Evolutionary conservation across 1,140 invertebrate genomes (phyloP).

Genomic region (Limonius californicus): DNA sequence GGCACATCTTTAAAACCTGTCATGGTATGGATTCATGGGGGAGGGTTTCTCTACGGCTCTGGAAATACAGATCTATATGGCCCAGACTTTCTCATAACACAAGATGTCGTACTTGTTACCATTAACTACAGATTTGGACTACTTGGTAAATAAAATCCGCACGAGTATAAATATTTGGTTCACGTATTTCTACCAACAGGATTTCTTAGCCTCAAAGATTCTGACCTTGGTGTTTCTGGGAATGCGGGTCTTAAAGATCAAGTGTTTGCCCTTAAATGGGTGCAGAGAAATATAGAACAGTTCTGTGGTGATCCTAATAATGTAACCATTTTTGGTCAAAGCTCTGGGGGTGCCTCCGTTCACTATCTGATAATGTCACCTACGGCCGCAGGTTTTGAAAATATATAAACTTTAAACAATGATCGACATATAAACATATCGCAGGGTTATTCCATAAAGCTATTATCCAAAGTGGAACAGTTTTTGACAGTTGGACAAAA

Average conservation of each 20-base stretch:
- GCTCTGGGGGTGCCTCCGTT: constrained; percentile 48
- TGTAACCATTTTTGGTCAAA: constrained; percentile 51
- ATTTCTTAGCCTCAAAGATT: constrained; percentile 42
- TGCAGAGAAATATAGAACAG: constrained; percentile 51
- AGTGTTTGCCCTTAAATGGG: constrained; percentile 55
- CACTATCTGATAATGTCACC: constrained; percentile 33
- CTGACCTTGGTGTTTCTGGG: constrained; percentile 50
- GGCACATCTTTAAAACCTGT: constrained; percentile 48
- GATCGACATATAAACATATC: too few relatives aligned
- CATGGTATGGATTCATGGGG: constrained; percentile 66
- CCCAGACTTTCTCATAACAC: constrained; percentile 60
- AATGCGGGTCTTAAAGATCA: constrained; percentile 65
- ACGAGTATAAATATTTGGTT: background rate
- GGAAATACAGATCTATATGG: constrained; percentile 52
- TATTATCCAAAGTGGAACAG: constrained; percentile 55
- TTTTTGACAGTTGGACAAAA: constrained; percentile 25
- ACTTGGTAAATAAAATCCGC: constrained; percentile 37
- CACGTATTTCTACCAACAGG: constrained; percentile 24
- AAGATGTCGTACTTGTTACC: constrained; percentile 50
- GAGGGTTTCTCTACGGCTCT: constrained; percentile 56
- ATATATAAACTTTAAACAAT: background rate
- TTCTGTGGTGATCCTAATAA: constrained; percentile 52
- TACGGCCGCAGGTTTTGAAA: constrained; percentile 25
- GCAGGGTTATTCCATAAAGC: constrained; percentile 51
- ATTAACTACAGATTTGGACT: constrained; percentile 52